A percentile compares a stretch with the other conserved stretches of the same genome.
Conservation (phyloP, 2,888 invertebrate species). For the Philereme transversata region DNA sequence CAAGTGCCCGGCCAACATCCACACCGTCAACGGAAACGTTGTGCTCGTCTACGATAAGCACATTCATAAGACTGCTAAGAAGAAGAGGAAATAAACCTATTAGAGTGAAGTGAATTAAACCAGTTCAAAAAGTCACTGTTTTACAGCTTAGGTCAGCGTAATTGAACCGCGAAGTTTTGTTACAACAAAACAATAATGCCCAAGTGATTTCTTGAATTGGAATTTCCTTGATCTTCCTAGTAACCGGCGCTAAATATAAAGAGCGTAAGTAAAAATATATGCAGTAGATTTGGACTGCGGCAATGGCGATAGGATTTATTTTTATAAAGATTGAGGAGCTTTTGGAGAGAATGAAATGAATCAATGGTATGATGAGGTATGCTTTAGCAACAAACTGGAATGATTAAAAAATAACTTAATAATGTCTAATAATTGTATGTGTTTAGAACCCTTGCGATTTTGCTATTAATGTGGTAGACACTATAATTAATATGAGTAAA, state of each 20-base stretch:
- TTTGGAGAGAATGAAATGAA: slow-evolving; percentile 25
- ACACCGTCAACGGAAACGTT: slow-evolving; percentile 59
- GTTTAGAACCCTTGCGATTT: slow-evolving; percentile 17
- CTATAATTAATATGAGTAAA: slow-evolving; percentile 3
- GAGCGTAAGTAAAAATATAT: neutral
- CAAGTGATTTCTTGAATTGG: slow-evolving; percentile 11
- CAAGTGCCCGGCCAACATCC: slow-evolving; percentile 59
- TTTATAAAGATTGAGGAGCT: slow-evolving; percentile 14
- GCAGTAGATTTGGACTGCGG: slow-evolving; percentile 13
- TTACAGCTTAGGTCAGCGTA: neutral
- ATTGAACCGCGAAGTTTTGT: too few species aligned
- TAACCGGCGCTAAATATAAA: neutral
- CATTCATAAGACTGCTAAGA: slow-evolving; percentile 43
- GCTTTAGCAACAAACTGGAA: slow-evolving; percentile 21
- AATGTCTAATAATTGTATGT: slow-evolving; percentile 14
- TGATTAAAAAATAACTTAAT: slow-evolving; percentile 13
- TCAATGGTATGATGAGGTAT: slow-evolving; percentile 29
- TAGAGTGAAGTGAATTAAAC: neutral
- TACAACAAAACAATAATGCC: neutral
- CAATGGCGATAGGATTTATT: slow-evolving; percentile 11
- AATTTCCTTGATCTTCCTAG: neutral
- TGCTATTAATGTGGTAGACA: slow-evolving; percentile 18
- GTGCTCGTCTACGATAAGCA: slow-evolving; percentile 62
- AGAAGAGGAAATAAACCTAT: slow-evolving; percentile 25
- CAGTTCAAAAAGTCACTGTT: slow-evolving; percentile 6